Percentiles rank a stretch among this genome's conserved stretches.
Conservation (phyloP, 2,113 vertebrate genomes). For the Heloderma charlesbogerti region DNA sequence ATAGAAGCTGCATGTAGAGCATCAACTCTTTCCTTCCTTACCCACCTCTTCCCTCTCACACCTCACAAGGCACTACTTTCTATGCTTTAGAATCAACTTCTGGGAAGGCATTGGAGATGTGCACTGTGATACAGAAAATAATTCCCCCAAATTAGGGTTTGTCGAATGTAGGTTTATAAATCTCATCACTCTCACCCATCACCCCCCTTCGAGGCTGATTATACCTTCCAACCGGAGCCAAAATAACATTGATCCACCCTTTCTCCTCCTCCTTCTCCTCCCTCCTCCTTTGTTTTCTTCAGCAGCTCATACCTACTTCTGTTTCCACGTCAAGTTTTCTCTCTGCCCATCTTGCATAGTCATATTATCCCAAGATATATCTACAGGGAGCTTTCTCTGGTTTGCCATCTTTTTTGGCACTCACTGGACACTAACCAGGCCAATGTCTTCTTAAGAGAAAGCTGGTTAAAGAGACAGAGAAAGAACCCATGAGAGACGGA, state of each 20-base stretch:
- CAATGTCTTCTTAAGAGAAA: neutral
- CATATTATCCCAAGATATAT: neutral
- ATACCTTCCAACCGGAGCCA: conserved; percentile 70
- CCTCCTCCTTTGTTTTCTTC: conserved; percentile 57
- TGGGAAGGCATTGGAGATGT: conserved; percentile 69
- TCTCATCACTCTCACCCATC: neutral
- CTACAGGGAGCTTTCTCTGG: conserved; percentile 53
- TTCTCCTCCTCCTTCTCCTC: conserved; percentile 58
- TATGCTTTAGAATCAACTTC: conserved; percentile 62
- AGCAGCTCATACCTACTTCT: conserved; percentile 26
- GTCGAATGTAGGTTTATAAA: conserved; percentile 67
- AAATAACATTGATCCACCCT: conserved; percentile 69
- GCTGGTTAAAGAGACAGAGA: neutral
- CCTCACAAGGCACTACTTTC: conserved; percentile 42
- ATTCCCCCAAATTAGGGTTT: conserved; percentile 74
- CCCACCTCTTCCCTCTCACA: neutral
- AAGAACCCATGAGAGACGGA: neutral
- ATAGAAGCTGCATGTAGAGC: conserved; percentile 19
- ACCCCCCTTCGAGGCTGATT: conserved; percentile 54
- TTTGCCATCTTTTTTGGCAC: conserved; percentile 38
- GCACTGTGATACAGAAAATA: conserved; percentile 70
- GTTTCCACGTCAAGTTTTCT: neutral
- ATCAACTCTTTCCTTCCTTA: conserved; percentile 40
- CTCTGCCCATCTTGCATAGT: conserved; percentile 41
- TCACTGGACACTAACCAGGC: conserved; percentile 55